Base-by-base conservation (phyloP, 2,888 invertebrate genomes). In the Ormyrus thymus region DNA sequence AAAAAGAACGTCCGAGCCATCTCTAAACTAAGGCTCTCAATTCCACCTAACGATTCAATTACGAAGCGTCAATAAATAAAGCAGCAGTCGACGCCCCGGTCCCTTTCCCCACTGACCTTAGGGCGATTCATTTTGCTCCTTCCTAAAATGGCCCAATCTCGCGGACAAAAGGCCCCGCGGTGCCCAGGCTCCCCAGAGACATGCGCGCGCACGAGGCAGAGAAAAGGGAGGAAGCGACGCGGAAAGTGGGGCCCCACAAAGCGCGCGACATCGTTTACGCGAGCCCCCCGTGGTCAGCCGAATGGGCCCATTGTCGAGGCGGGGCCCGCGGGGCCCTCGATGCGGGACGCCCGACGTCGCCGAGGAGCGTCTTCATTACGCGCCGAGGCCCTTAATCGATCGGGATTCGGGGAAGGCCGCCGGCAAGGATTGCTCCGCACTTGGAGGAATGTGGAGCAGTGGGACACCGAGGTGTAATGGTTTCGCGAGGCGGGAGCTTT, bases 341-440 rank as follows among this genome's bases (percentile, higher is more conserved):
- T 73, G 11, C 7, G 81, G 29, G 29, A 65, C 83, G 81, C 81
- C 83, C 83, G 82, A 85, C 84, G 86, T 86, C 86, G 86, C 87
- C 86, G 86, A 85, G 86, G 29, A 55, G 88, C 86, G 86, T 88
- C 87, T 87, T 89, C 87, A 88, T 89, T 88, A 88, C 80, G 45
- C 62, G 43, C 7, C 13, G 84, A 83, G 74, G 85, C 29, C 4
- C 29, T 29, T 29, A 29, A 29, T 29, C 29, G 29, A 4, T 29
- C 29, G 29, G 29, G 4, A 29, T 29, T 29, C 29, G 29, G 29
- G 29, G 29, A 29, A 29, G 29, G 84, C 84, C 83, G 74, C 82
- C 8, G 15, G 29, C 6, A 55, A 81, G 83, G 85, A 84, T 83
- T 85, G 81, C 83, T 81, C 80, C 79, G 82, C 29, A 29, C 29